A percentile compares a stretch with the other conserved stretches of the same genome.
These are phyloP conservation scores for Leptoclinus maculatus DNA, from an alignment of 2,797 vertebrate species.

Conservation along the genomic window DNA sequence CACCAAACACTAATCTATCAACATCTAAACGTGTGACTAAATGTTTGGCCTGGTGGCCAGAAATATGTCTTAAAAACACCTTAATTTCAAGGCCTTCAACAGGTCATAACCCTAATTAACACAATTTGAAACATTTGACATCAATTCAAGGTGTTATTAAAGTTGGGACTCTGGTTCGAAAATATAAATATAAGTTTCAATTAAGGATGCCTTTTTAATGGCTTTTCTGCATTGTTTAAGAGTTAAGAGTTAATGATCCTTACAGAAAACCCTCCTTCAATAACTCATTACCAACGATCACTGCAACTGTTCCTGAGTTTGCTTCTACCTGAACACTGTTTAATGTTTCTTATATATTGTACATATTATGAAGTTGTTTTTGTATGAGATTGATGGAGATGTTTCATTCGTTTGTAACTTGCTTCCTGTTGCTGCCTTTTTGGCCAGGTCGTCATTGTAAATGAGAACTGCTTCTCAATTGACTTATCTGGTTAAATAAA, in stretches of 20 bases:
- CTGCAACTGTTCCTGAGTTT: no score
- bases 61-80: not conserved
- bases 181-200: not conserved
- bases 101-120: not conserved
- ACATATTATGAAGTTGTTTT: no score
- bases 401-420: no score
- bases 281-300: no score
- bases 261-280: no score
- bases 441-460: no score
- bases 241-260: not conserved
- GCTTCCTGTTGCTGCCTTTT: no score
- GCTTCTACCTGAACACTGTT: no score
- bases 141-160: not conserved
- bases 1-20: not conserved
- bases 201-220: not conserved
- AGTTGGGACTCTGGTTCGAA: not conserved
- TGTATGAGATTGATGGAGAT: no score
- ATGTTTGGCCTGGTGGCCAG: not conserved
- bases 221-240: not conserved
- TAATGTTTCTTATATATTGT: no score
- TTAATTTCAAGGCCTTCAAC: not conserved
- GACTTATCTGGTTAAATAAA: no score
- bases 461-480: no score
- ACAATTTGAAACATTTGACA: slow-evolving; percentile 4
- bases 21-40: not conserved